phyloP scores from a whole-genome alignment of 2,113 vertebrate species.

The Pelvicachromis taeniatus region DNA sequence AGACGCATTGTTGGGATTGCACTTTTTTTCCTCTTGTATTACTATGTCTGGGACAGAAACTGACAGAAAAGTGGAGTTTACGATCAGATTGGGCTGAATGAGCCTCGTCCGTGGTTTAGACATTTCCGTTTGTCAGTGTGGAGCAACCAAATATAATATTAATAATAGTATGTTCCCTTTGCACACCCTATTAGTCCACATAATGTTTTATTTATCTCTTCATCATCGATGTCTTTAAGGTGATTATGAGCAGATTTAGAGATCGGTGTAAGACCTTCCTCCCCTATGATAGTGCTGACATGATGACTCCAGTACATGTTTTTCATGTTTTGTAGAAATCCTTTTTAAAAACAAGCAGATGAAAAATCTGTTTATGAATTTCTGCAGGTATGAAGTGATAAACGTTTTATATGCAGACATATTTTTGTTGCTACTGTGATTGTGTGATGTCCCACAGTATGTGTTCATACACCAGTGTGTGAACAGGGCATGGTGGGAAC shows the following conservation, averaged over 20 bases:
- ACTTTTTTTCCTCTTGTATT: not conserved
- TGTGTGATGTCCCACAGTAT: not conserved
- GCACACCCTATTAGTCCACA: rapidly evolving
- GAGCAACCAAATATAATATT: not conserved
- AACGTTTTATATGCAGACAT: not conserved
- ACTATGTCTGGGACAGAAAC: not conserved
- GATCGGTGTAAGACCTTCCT: not conserved
- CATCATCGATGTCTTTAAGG: not conserved
- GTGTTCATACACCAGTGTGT: not conserved
- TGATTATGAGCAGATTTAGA: not conserved
- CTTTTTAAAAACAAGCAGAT: not conserved
- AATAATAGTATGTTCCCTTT: not conserved
- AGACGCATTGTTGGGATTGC: not conserved
- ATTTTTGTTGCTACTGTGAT: not conserved
- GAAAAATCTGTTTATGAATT: not conserved
- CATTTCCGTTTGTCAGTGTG: not conserved
- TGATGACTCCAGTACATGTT: not conserved
- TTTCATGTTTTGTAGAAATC: not conserved
- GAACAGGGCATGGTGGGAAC: not conserved
- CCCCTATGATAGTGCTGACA: not conserved
- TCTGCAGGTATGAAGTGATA: not conserved
- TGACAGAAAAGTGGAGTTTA: not conserved
- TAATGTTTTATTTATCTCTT: not conserved
- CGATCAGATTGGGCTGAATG: not conserved
- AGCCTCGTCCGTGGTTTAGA: not conserved